Evolutionary conservation across 2,888 invertebrate genomes (phyloP).

Genomic region (Leucophenga maculata): DNA sequence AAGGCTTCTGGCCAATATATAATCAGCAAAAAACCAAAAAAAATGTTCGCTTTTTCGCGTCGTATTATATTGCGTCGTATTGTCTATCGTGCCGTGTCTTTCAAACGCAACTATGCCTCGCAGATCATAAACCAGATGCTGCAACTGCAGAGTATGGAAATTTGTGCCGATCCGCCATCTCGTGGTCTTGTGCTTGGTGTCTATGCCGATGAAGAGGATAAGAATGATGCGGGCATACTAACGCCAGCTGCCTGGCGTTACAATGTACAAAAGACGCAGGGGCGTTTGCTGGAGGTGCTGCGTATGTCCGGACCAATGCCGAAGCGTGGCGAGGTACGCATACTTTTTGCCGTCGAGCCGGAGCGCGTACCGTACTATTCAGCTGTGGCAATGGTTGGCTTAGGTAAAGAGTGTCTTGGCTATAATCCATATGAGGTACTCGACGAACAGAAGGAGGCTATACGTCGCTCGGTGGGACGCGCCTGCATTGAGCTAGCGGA

Average conservation of each 20-base stretch:
- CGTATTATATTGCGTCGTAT: no score
- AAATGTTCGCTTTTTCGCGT: no score
- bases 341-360: slow-evolving; percentile 78
- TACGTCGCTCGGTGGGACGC: slow-evolving; percentile 78
- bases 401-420: slow-evolving; percentile 79
- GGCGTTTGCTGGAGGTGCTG: slow-evolving; percentile 75
- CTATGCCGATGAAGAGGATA: slow-evolving; percentile 75
- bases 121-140: slow-evolving; percentile 58
- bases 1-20: no score
- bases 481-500: slow-evolving; percentile 75
- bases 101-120: slow-evolving; percentile 39
- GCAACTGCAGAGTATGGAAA: slow-evolving; percentile 58
- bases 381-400: slow-evolving; percentile 81
- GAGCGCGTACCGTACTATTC: slow-evolving; percentile 72
- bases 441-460: slow-evolving; percentile 82
- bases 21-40: no score
- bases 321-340: slow-evolving; percentile 74
- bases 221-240: slow-evolving; percentile 74
- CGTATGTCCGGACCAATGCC: slow-evolving; percentile 73
- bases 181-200: slow-evolving; percentile 77
- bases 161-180: slow-evolving; percentile 63
- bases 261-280: slow-evolving; percentile 73
- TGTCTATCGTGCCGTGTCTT: no score
- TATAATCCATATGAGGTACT: slow-evolving; percentile 79
- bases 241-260: slow-evolving; percentile 77